Evolutionary conservation across 2,113 vertebrate genomes (phyloP).

Genomic region (Prolemur simus): DNA sequence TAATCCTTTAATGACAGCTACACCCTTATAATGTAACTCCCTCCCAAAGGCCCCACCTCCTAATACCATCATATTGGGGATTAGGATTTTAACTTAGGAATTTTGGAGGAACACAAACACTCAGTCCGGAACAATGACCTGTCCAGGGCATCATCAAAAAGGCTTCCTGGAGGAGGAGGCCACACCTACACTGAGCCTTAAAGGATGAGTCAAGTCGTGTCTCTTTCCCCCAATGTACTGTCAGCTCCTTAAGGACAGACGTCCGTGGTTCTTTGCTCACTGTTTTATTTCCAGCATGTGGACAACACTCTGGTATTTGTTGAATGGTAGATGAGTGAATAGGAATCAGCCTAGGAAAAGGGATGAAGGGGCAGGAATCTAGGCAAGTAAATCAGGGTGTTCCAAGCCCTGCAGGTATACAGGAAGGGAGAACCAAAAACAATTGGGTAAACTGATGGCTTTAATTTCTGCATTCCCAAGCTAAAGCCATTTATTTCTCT

Average conservation of each 20-base stretch:
- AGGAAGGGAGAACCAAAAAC: not conserved
- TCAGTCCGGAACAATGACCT: not conserved
- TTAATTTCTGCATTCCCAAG: not conserved
- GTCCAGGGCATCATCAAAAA: not conserved
- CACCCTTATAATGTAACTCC: not conserved
- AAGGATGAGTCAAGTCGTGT: accelerated
- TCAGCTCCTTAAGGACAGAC: not conserved
- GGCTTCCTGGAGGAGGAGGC: not conserved
- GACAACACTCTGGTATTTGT: not conserved
- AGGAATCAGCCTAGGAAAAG: not conserved
- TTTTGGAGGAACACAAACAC: not conserved
- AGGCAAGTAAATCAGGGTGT: too few relatives aligned
- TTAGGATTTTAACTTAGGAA: not conserved
- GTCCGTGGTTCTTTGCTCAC: not conserved
- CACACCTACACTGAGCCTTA: not conserved
- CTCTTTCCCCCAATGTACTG: not conserved
- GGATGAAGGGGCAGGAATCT: not conserved
- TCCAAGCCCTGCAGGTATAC: not conserved
- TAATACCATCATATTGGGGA: not conserved
- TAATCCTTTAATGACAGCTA: not conserved
- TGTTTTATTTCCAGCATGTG: not conserved
- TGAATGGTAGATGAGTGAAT: not conserved
- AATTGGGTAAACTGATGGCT: not conserved
- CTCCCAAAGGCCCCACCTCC: not conserved
- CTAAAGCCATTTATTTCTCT: not conserved